Percentiles rank a stretch among this genome's conserved stretches.
These are phyloP conservation scores for Girardia tigrina DNA, from an alignment of 2,888 invertebrate species.

Conservation along the genomic window DNA sequence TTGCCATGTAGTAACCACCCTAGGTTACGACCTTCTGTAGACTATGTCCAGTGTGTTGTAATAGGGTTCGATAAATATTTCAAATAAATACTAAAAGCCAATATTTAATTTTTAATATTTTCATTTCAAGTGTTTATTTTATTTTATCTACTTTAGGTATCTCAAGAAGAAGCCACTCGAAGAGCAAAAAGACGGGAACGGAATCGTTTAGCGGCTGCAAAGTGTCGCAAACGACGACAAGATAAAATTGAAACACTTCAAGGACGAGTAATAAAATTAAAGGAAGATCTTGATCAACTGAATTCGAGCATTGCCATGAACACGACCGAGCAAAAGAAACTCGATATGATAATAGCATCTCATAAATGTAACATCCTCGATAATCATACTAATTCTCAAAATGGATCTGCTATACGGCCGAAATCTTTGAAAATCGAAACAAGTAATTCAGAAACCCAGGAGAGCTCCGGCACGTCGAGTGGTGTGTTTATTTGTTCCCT, in stretches of 20 bases:
- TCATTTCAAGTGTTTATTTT: too few relatives aligned
- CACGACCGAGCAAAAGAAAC: neutral
- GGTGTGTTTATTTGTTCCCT: neutral
- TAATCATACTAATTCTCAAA: neutral
- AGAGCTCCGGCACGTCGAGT: neutral
- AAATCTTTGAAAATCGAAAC: neutral
- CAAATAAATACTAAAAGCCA: too few relatives aligned
- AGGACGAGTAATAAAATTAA: neutral
- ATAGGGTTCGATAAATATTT: too few relatives aligned
- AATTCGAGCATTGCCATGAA: neutral
- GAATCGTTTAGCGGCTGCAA: conserved; percentile 20
- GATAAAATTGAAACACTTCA: conserved; percentile 12
- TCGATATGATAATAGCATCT: neutral
- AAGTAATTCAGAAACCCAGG: neutral
- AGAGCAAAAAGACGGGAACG: neutral
- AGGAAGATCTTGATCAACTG: neutral
- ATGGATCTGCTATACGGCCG: neutral
- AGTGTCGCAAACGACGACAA: neutral
- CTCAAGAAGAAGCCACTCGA: neutral
- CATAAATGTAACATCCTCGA: neutral
- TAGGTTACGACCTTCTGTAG: too few relatives aligned
- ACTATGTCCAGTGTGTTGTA: too few relatives aligned
- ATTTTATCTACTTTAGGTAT: neutral
- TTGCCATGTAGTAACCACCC: too few relatives aligned
- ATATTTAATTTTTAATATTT: too few relatives aligned